Evolutionary conservation across 2,888 invertebrate species (phyloP).

Genomic region (Heteromyza rotundicornis): DNA sequence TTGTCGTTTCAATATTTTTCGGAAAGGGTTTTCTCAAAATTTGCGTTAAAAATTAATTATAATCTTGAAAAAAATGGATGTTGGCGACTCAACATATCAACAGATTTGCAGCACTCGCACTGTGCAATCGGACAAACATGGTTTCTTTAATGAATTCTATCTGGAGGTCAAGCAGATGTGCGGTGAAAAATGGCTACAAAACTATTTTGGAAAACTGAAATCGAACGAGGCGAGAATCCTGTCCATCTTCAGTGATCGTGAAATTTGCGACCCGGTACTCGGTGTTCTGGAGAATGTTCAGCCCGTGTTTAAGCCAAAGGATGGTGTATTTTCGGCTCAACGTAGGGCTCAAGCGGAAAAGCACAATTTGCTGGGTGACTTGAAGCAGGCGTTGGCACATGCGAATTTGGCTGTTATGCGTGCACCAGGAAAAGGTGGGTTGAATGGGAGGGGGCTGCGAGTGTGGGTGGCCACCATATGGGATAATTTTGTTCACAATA

Average conservation of each 20-base stretch:
- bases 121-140: slow-evolving; percentile 75
- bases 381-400: slow-evolving; percentile 68
- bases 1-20: no score
- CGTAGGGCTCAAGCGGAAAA: slow-evolving; percentile 70
- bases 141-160: slow-evolving; percentile 75
- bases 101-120: slow-evolving; percentile 76
- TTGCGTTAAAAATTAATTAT: no score
- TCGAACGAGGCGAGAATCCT: slow-evolving; percentile 68
- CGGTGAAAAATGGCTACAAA: slow-evolving; percentile 68
- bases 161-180: slow-evolving; percentile 65
- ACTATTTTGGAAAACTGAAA: slow-evolving; percentile 67
- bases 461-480: no score
- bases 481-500: no score
- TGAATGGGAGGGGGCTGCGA: background rate
- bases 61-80: slow-evolving; percentile 30
- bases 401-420: slow-evolving; percentile 77
- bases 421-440: slow-evolving; percentile 74
- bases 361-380: slow-evolving; percentile 65
- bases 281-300: slow-evolving; percentile 72
- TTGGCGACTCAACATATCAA: slow-evolving; percentile 67
- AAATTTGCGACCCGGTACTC: slow-evolving; percentile 64
- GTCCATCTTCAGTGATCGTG: slow-evolving; percentile 62
- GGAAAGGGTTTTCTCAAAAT: no score
- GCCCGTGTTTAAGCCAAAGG: slow-evolving; percentile 73
- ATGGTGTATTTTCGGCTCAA: slow-evolving; percentile 68